Percentiles rank a stretch among this genome's conserved stretches.
Evolutionary conservation across 2,113 vertebrate species (phyloP).

Genomic region (Coptodon bakossiorum): DNA sequence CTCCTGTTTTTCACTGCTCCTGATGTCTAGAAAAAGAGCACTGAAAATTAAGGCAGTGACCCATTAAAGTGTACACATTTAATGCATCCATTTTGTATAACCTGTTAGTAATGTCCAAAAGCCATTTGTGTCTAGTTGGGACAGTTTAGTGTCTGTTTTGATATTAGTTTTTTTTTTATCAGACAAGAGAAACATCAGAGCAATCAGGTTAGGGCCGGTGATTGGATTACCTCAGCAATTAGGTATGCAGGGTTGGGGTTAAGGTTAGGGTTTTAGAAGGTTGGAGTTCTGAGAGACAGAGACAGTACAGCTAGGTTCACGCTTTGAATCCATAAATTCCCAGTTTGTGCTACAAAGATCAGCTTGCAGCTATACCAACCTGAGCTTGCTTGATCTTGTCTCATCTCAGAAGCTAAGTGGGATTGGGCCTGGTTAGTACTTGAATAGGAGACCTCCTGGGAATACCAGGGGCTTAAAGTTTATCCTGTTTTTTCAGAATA

Average conservation of each 20-base stretch:
- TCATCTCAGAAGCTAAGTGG: not conserved
- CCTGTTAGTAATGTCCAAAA: not conserved
- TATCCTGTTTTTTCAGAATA: not conserved
- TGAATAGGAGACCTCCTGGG: not conserved
- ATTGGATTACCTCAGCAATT: not conserved
- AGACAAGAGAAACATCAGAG: not conserved
- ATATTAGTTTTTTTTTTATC: not conserved
- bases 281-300: not conserved
- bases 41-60: not conserved
- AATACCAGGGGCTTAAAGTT: not conserved
- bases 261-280: not conserved
- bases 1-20: not conserved
- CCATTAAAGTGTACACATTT: not conserved
- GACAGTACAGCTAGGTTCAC: not conserved
- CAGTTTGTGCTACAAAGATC: not conserved
- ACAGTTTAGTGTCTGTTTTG: not conserved
- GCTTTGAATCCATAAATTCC: not conserved
- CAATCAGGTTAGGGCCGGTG: not conserved
- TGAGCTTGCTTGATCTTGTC: not conserved
- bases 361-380: not conserved
- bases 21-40: not conserved
- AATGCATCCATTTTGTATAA: not conserved
- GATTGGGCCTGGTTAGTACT: not conserved
- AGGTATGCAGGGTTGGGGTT: not conserved
- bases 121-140: not conserved